Conservation (phyloP, 2,113 vertebrate species). For the Vanacampus margaritifer region DNA sequence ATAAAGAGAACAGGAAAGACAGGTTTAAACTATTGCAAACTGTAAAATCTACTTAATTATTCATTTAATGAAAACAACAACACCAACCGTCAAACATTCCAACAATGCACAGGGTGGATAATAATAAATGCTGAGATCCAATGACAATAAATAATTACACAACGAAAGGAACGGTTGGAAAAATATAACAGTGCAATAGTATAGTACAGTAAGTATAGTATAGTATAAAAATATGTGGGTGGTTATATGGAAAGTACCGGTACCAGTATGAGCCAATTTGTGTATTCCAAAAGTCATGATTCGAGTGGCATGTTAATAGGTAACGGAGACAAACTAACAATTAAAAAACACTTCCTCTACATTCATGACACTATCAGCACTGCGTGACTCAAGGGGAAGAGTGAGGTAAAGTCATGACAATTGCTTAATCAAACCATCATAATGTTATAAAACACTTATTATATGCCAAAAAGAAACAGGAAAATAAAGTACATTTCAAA, state of each 20-base stretch:
- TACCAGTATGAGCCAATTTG: not conserved
- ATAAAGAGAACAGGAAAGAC: conserved; percentile 50
- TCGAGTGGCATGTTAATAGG: not conserved
- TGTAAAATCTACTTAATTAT: conserved; percentile 57
- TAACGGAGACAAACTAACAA: not conserved
- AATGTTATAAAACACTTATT: not conserved
- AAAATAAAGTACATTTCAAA: too few relatives aligned
- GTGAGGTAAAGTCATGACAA: not conserved
- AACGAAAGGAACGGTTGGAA: not conserved
- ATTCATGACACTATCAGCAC: too few relatives aligned
- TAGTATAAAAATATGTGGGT: not conserved
- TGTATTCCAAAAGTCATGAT: not conserved
- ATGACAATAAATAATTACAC: not conserved
- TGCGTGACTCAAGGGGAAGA: too few relatives aligned
- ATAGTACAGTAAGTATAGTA: not conserved
- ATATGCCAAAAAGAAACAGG: not conserved
- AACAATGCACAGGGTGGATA: conserved; percentile 28
- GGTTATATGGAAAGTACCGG: not conserved
- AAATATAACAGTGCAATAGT: not conserved
- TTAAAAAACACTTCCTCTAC: not conserved
- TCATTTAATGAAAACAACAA: conserved; percentile 50
- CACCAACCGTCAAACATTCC: conserved; percentile 56
- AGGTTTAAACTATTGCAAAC: conserved; percentile 44
- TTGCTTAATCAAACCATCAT: not conserved
- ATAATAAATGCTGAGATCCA: conserved; percentile 3